A percentile compares a stretch with the other conserved stretches of the same genome.
Evolutionary conservation across 23 tunicate species (phyloP).

Genomic region (Trididemnum clinides): DNA sequence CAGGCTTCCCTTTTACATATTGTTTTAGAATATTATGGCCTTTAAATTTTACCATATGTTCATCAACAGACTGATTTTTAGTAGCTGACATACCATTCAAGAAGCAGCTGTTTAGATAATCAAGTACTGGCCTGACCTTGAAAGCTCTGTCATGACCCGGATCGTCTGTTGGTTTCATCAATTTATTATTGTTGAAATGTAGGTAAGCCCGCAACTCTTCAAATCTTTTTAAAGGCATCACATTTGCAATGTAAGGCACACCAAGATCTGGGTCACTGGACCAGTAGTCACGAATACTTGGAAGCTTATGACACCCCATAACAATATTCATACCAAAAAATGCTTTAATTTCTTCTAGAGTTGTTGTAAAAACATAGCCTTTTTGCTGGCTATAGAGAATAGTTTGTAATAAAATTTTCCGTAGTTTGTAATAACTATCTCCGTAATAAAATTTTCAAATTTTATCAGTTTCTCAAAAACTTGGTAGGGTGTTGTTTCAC

Average conservation of each 20-base stretch:
- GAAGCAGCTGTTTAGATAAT: neutral
- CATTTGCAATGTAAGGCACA: slow-evolving; percentile 7
- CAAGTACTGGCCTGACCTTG: slow-evolving; percentile 9
- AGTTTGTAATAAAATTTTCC: no score
- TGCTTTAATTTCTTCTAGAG: neutral
- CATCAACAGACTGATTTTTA: neutral
- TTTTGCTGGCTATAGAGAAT: slow-evolving; percentile 16
- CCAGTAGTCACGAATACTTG: slow-evolving; percentile 4
- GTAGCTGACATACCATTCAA: neutral
- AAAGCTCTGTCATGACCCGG: neutral
- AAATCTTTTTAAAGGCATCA: slow-evolving; percentile 3
- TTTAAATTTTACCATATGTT: slow-evolving; percentile 11
- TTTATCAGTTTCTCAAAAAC: neutral
- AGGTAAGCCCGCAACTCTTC: slow-evolving; percentile 9
- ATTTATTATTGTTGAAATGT: slow-evolving; percentile 1
- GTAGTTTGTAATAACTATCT: slow-evolving; percentile 8
- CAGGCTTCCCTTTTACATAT: slow-evolving; percentile 21
- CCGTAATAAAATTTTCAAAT: neutral
- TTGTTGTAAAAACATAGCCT: slow-evolving; percentile 10
- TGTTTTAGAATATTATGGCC: no score
- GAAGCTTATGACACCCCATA: slow-evolving; percentile 16
- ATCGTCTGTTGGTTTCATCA: neutral
- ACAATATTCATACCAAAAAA: slow-evolving; percentile 13
- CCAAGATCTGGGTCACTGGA: slow-evolving; percentile 19
- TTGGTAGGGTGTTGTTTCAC: neutral